These are phyloP conservation scores for Macropis europaea DNA, from an alignment of 2,888 invertebrate species.

Conservation along the genomic window DNA sequence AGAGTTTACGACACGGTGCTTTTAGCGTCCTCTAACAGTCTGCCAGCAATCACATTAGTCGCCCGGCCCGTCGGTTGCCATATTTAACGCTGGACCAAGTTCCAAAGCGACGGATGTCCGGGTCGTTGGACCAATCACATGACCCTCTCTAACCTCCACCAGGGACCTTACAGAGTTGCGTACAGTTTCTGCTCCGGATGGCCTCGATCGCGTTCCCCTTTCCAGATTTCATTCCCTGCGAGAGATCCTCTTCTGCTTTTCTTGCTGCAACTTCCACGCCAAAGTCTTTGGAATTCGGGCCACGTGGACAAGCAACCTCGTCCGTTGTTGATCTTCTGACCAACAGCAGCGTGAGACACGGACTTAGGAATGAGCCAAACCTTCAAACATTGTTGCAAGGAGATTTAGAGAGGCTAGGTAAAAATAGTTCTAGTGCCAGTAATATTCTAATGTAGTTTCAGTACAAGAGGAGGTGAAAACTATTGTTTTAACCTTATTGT, in stretches of 20 bases:
- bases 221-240: neutral
- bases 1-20: conserved; percentile 70
- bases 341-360: too few relatives aligned
- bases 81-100: conserved; percentile 68
- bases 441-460: too few relatives aligned
- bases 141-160: conserved; percentile 23
- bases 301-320: neutral
- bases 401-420: too few relatives aligned
- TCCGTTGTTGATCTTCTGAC: conserved; percentile 1
- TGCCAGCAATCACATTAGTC: conserved; percentile 73
- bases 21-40: conserved; percentile 69
- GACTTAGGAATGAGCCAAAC: too few relatives aligned
- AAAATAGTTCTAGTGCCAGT: too few relatives aligned
- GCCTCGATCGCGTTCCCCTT: neutral
- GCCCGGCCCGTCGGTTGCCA: conserved; percentile 59
- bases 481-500: too few relatives aligned
- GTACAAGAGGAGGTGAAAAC: too few relatives aligned
- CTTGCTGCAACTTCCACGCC: conserved; percentile 11
- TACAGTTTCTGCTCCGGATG: conserved; percentile 20
- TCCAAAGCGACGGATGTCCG: conserved; percentile 64
- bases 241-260: conserved; percentile 15
- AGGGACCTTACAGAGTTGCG: conserved; percentile 14
- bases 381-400: too few relatives aligned
- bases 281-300: neutral
- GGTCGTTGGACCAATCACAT: conserved; percentile 58